Base-by-base conservation (phyloP, 2,797 vertebrate species). In the Scolopax rusticola region DNA sequence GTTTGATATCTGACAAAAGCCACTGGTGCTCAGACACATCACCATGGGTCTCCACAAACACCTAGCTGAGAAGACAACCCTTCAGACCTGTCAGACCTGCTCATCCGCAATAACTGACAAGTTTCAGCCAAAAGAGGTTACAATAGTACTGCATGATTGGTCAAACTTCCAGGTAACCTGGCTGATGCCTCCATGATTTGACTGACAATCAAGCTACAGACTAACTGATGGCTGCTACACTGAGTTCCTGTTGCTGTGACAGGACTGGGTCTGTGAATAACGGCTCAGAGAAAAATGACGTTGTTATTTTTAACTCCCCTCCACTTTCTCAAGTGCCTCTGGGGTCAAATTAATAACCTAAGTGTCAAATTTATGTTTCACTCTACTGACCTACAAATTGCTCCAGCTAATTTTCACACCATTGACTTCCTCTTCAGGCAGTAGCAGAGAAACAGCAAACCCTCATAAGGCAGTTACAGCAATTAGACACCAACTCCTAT, bases 301-400 rank as follows among this genome's bases (percentile, higher is more conserved):
- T 23, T 57, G 15, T 17, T 54, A 28, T 12, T 84, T 61, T 88
- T 36, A 36, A 36, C 36, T 36, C 36, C 36, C 36, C 36, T 36
- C 36, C 36, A 36, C 36, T 33, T 67, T 83, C 80, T 64, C 48
- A 70, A 74, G 36, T 80, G 74, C 74, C 60, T 89, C 83, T 75
- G 45, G 67, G 56, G 51, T 89, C 60, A 94, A 94, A 87, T 90
- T 87, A 91, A 95, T 90, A 95, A 89, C 38, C 17, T 50, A 83
- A 83, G 32, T 51, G 56, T 89, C 91, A 96, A 93, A 93, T 19
- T 68, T 68, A 70, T 0, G 3, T 82, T 95, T 94, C 68, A 82
- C 56, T 92, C 1, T 9, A 87, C 83, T 70, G 81, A 85, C 71
- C 68, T 53, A 93, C 51, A 95, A 89, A 96, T 91, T 91, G 90